Base-by-base conservation (phyloP, 35 echinoderm and acorn worm species). In the Ophioderma brevispina region DNA sequence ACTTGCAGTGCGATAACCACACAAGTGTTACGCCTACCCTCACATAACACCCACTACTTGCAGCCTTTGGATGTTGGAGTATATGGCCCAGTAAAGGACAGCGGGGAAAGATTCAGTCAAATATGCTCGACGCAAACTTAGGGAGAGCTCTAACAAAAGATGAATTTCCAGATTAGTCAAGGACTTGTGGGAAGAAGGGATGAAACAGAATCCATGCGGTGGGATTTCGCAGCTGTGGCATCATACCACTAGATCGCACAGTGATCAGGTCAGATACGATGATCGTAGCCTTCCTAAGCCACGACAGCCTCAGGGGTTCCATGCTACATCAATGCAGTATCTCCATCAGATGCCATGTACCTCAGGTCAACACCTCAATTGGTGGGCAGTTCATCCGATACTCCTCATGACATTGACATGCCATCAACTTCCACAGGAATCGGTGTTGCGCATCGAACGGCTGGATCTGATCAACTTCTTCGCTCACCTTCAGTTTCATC, bases 31-130 rank as follows among this genome's bases (percentile, higher is more conserved):
- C 2, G 33, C n/a, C 76, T 88, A 0, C 76, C 86, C 33, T 76
- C 86, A 8, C 86, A 88, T 34, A 88, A 38, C 8, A 88, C 56
- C 4, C 75, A 88, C 86, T 70, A 70, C 38, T 13, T 88, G 1
- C 76, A 88, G 32, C 36, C 88, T 49, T 17, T 64, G 14, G 31
- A 80, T 39, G 56, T 75, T 34, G 84, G 84, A 3, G 55, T 55
- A 21, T 86, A 55, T 21, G 13, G 84, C 32, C 84, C 84, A 0
- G 50, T 86, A 0, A 86, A 76, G 84, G 23, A 5, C n/a, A 25
- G 6, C 4, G 5, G 75, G 75, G 75, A 76, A 76, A 35, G n/a
- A 25, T 10, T 76, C 33, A 10, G 75, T 76, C 23, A 10, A 25
- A 76, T 76, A 76, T 76, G 75, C 75, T 35, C 25, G 75, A 8